Percentiles rank a stretch among this genome's conserved stretches.
phyloP scores from a whole-genome alignment of 2,113 vertebrate genomes.

The Chionodraco myersi region DNA sequence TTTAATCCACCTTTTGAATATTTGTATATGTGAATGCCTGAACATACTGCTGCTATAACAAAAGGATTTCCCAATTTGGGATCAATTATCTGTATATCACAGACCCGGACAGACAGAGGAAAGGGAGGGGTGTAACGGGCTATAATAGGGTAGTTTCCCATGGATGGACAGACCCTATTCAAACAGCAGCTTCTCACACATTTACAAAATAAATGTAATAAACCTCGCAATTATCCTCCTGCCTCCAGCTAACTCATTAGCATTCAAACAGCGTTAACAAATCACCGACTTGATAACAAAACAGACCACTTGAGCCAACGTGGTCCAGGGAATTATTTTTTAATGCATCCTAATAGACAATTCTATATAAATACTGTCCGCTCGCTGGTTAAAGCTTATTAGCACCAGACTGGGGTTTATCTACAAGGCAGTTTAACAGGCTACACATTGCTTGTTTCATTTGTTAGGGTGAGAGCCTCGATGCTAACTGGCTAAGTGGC shows the following conservation, averaged over 20 bases:
- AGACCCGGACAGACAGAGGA: background rate
- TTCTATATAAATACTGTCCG: background rate
- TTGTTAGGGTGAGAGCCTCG: conserved; percentile 44
- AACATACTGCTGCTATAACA: too few relatives aligned
- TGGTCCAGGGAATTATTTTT: background rate
- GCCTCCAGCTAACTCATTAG: background rate
- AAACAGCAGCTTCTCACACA: background rate
- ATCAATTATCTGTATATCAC: background rate
- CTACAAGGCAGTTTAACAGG: conserved; percentile 16
- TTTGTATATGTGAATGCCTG: too few relatives aligned
- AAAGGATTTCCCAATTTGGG: too few relatives aligned
- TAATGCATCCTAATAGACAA: background rate
- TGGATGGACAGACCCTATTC: background rate
- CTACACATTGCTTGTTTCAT: conserved; percentile 33
- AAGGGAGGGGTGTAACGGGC: conserved; percentile 15
- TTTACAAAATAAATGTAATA: background rate
- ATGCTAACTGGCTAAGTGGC: conserved; percentile 69
- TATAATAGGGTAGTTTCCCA: conserved; percentile 11
- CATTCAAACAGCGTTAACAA: conserved; percentile 1
- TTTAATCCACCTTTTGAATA: too few relatives aligned
- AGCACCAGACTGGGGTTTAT: background rate
- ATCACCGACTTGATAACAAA: conserved; percentile 37
- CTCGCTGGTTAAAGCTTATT: background rate
- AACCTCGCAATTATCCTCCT: background rate
- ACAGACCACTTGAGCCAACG: conserved; percentile 12